A percentile compares a stretch with the other conserved stretches of the same genome.
Evolutionary conservation across 2,113 vertebrate species (phyloP).

Genomic region (Pleuronectes platessa): DNA sequence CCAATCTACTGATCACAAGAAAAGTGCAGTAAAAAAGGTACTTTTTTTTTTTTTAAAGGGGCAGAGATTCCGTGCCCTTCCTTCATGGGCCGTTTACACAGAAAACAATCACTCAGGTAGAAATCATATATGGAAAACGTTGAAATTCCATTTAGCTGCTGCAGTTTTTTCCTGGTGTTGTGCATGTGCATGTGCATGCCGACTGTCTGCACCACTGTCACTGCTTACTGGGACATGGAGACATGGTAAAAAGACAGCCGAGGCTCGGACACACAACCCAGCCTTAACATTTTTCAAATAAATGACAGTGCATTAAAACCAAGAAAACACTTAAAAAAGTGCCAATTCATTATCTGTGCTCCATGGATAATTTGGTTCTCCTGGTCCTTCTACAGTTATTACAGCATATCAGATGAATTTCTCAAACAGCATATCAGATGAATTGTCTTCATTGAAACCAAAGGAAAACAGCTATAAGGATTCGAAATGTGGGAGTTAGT

Average conservation of each 20-base stretch:
- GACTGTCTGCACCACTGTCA: neutral
- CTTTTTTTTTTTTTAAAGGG: conserved; percentile 13
- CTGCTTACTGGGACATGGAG: neutral
- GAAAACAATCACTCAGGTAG: neutral
- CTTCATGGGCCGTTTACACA: conserved; percentile 9
- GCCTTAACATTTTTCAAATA: neutral
- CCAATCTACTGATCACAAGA: conserved; percentile 13
- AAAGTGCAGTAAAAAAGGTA: conserved; percentile 55
- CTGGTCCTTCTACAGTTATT: neutral
- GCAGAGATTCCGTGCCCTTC: conserved; percentile 16
- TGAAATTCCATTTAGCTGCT: neutral
- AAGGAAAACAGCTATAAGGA: neutral
- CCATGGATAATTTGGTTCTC: neutral
- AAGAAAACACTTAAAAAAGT: conserved; percentile 5
- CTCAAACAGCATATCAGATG: no score
- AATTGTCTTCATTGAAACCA: neutral
- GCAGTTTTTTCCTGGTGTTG: neutral
- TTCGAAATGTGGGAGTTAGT: neutral
- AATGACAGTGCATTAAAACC: conserved; percentile 25
- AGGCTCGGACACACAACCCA: conserved; percentile 11
- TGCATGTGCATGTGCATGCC: neutral
- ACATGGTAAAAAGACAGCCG: conserved; percentile 13
- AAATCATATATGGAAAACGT: neutral
- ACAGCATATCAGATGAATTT: conserved; percentile 15
- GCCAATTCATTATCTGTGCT: neutral